Base-by-base conservation (phyloP, 1,140 invertebrate genomes). In the Procambarus virginalis region DNA sequence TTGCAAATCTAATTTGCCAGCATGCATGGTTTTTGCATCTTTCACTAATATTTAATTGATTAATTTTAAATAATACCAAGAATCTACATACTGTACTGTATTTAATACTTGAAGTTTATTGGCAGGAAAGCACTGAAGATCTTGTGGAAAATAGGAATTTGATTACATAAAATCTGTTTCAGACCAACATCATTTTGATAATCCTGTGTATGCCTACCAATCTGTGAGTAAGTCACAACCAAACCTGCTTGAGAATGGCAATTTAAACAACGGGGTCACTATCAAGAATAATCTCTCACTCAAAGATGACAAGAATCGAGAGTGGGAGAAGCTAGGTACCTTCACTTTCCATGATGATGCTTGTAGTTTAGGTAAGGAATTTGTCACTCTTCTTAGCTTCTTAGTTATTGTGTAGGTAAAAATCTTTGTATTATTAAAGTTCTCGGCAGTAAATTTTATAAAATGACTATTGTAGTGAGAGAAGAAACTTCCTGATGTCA, bases 131-230 rank as follows among this genome's bases (percentile, higher is more conserved):
- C 17, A 20, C 20, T 64, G 20, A 20, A 64, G 4, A 17, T 64
- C 4, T 4, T 64, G 68, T 73, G 4, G 14, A 22, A 73, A 73
- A 14, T 73, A 20, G 8, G 68, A 73, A 73, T 73, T 20, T 73
- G 20, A 34, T 34, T 34, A 22, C 10, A 5, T 68, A 34, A 73
- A 73, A 73, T 88, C 75, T 68, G 58, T 70, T 84, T 86, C 93
- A 96, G 97, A 97, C 93, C 96, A 96, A 92, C 97, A 97, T 93
- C 97, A 98, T 94, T 98, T 98, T 94, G 97, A 98, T 93, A 98
- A 98, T 95, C 97, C 97, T 0, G 97, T 98, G 2, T 98, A 98
- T 93, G 96, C 97, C 14, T 92, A 92, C 82, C 92, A 92, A 76
- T 85, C 87, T 58, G 92, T 91, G 48, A 92, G 91, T 81, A 92